Evolutionary conservation across 2,888 invertebrate species (phyloP), one percentile per base, ranked within the genome.

Genomic region (Mimachlamys varia): DNA sequence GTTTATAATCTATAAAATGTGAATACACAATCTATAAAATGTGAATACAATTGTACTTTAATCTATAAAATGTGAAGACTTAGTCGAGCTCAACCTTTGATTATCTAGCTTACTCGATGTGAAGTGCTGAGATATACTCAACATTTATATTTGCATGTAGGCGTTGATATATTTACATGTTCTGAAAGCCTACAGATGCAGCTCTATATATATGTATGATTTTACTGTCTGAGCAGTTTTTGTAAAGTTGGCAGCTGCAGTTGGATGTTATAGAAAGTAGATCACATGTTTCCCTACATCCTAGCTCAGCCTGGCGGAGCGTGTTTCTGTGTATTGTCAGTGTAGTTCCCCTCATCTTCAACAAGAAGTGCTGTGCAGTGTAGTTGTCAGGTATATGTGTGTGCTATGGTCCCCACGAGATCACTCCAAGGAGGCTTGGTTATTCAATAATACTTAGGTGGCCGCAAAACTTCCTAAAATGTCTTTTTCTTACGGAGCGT

Each of bases 341-440:
- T 58, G 58, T 10, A 1, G 19, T n/a, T 58, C 58, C n/a, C 22
- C 58, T 58, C 22, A n/a, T 22, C 58, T 58, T 58, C 53, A 53
- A 53, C 15, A 15, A 53, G 19, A n/a, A n/a, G 58, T 19, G 58
- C 58, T 22, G 58, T 19, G n/a, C 58, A 2, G 22, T 58, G 2
- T 58, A 58, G 58, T n/a, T 58, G 58, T 58, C 58, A 58, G 58
- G 58, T 58, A 58, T 58, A 58, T 58, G 58, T 58, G 58, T 58
- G 19, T 58, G 58, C n/a, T 10, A 58, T 58, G 19, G 58, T 17
- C n/a, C 58, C 58, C 58, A 0, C 22, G 58, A 19, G 58, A 58
- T 58, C 7, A 7, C 58, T 19, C 19, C 58, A 58, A 58, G 58
- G 58, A 58, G 58, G 58, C 22, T 22, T 58, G 58, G 58, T 58